phyloP scores from a whole-genome alignment of 1,140 invertebrate species.

The Solenopsis fugax region DNA sequence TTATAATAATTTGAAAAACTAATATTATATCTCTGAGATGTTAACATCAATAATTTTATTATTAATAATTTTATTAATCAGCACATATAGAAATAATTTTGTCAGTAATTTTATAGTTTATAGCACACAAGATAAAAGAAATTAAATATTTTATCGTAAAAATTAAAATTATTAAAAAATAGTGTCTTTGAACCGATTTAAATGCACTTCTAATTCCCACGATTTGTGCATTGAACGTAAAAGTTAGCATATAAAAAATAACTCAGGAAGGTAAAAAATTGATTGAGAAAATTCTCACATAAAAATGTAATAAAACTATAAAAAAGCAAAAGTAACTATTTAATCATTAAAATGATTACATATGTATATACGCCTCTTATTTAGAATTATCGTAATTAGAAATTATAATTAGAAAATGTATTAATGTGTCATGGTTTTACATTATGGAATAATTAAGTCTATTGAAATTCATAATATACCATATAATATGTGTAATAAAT shows the following conservation, averaged over 20 bases:
- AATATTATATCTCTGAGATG: neutral
- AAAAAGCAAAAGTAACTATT: conserved; percentile 1
- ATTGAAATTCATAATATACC: conserved; percentile 21
- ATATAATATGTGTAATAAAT: conserved; percentile 19
- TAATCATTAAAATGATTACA: neutral
- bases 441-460: conserved; percentile 1
- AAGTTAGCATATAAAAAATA: conserved; percentile 2
- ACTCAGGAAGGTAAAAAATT: conserved; percentile 19
- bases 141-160: neutral
- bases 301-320: conserved; percentile 23
- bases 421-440: conserved; percentile 2
- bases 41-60: neutral
- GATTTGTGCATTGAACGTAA: neutral
- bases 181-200: conserved; percentile 26
- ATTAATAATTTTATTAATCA: too few relatives aligned
- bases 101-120: neutral
- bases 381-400: neutral
- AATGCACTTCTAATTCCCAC: conserved; percentile 39
- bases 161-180: conserved; percentile 16
- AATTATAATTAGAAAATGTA: neutral
- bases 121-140: neutral
- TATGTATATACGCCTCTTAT: neutral
- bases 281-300: conserved; percentile 7
- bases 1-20: conserved; percentile 5
- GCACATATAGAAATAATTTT: too few relatives aligned